Base-by-base conservation (phyloP, 2,888 invertebrate genomes). In the Rhopalosiphum nymphaeae region DNA sequence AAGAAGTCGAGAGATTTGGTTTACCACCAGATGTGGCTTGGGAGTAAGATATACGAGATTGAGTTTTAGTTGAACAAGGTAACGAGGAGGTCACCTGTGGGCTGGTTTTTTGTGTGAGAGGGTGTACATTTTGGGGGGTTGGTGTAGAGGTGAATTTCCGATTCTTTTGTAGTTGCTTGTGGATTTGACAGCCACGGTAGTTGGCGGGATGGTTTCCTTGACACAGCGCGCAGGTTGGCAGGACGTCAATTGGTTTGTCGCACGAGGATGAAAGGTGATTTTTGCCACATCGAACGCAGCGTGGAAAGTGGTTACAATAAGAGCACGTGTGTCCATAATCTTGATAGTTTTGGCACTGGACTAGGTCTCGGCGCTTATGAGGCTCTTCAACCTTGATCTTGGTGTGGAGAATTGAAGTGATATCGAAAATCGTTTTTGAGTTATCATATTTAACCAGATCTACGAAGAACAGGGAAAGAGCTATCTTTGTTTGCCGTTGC, bases 401-500 rank as follows among this genome's bases (percentile, higher is more conserved):
- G 56, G 56, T 57, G 7, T 57, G 26, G 57, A 57, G 7, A 26
- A 78, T 78, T n/a, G 36, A 78, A 13, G 84, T 84, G 84, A 42
- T n/a, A 36, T 84, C 42, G 84, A 84, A 84, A 25, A 84, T 42
- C 44, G 84, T 84, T 84, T 84, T 84, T 36, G 21, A 84, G 25
- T 84, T 84, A 42, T 84, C 44, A 44, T 84, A 42, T 42, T 84
- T 42, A 42, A 84, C 25, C 42, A 84, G 42, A 25, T 84, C 84
- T 42, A 84, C 44, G 84, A 84, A 84, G 44, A 84, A 85, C 42
- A 85, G 25, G 84, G 44, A 44, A 84, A 42, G 84, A 84, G 42
- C 13, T 84, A 84, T 36, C 78, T 78, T 78, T 78, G 36, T 84
- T 84, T 84, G 84, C 42, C 84, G 84, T 84, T 84, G 84, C 42